phyloP scores from a whole-genome alignment of 1,140 invertebrate genomes.

The Oedothorax gibbosus region DNA sequence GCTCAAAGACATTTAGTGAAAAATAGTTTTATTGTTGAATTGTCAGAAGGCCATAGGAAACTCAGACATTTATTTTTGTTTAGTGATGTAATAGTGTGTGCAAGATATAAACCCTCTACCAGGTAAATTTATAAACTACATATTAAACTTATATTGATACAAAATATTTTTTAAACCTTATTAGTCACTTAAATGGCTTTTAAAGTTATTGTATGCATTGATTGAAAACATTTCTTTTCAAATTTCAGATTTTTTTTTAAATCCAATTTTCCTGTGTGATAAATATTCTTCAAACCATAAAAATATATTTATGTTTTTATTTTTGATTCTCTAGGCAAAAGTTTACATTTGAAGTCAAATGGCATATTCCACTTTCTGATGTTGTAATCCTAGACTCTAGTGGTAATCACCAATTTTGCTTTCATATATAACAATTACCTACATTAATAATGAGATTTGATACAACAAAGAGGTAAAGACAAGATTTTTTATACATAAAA shows the following conservation, averaged over 20 bases:
- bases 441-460: too few relatives aligned
- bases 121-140: slow-evolving; percentile 48
- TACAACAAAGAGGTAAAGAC: too few relatives aligned
- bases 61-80: slow-evolving; percentile 93
- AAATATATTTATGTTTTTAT: not conserved
- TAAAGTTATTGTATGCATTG: not conserved
- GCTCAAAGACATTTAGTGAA: slow-evolving; percentile 88
- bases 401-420: slow-evolving; percentile 20
- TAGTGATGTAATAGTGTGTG: slow-evolving; percentile 94
- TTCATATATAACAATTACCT: too few relatives aligned
- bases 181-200: not conserved
- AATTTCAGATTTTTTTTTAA: too few relatives aligned
- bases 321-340: slow-evolving; percentile 76
- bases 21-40: slow-evolving; percentile 94
- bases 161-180: not conserved
- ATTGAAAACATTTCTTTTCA: not conserved
- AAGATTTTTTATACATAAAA: too few relatives aligned
- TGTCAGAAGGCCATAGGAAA: slow-evolving; percentile 88
- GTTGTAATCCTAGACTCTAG: slow-evolving; percentile 39
- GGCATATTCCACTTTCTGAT: slow-evolving; percentile 82
- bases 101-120: slow-evolving; percentile 84
- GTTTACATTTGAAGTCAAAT: slow-evolving; percentile 92
- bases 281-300: too few relatives aligned
- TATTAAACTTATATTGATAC: not conserved
- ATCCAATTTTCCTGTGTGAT: too few relatives aligned